A percentile compares a stretch with the other conserved stretches of the same genome.
Evolutionary conservation across 2,113 vertebrate genomes (phyloP).

Genomic region (Oryzias celebensis): DNA sequence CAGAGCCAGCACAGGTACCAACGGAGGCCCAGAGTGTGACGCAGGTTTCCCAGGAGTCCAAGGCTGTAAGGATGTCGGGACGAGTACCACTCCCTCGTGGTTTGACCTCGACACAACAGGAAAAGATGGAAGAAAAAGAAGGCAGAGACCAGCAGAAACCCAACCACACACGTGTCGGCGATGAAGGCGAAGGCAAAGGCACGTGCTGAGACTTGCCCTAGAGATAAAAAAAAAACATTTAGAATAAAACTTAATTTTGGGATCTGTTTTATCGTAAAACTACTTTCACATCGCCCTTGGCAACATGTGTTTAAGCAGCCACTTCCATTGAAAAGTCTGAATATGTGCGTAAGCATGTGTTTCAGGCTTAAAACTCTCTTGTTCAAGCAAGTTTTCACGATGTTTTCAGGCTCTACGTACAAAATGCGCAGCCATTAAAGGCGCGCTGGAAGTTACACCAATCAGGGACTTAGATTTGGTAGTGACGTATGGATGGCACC

Average conservation of each 20-base stretch:
- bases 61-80: conserved; percentile 77
- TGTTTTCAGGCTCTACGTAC: too few relatives aligned
- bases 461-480: too few relatives aligned
- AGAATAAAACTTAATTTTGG: background rate
- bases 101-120: conserved; percentile 85
- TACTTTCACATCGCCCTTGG: background rate
- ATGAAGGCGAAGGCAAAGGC: conserved; percentile 87
- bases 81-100: conserved; percentile 88
- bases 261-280: background rate
- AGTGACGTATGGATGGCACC: too few relatives aligned
- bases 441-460: too few relatives aligned
- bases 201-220: conserved; percentile 83
- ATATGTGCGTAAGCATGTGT: too few relatives aligned
- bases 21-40: conserved; percentile 76
- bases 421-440: too few relatives aligned
- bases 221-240: background rate
- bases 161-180: conserved; percentile 86
- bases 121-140: conserved; percentile 87
- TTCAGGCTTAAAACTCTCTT: too few relatives aligned
- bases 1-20: conserved; percentile 87
- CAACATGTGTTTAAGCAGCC: too few relatives aligned
- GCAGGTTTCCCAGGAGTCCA: conserved; percentile 78
- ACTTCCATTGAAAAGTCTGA: too few relatives aligned
- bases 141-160: conserved; percentile 83
- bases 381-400: too few relatives aligned